Evolutionary conservation across 2,888 invertebrate genomes (phyloP).

Genomic region (Nebria salina): DNA sequence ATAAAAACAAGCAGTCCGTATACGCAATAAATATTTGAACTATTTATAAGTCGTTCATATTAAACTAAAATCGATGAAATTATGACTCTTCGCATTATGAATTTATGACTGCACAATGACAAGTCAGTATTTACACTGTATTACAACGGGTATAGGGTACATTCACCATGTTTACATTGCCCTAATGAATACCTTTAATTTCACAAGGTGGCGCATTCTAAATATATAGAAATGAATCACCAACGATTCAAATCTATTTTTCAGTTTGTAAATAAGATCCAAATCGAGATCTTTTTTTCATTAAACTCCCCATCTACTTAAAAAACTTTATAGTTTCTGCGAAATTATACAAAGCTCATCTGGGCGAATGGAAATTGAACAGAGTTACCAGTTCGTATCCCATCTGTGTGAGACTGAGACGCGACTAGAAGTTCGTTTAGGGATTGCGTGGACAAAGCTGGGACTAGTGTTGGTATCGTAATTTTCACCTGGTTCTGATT

Average conservation of each 20-base stretch:
- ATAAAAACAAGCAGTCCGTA: not conserved
- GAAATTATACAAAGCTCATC: conserved; percentile 54
- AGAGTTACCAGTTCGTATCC: not conserved
- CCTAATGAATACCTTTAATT: conserved; percentile 7
- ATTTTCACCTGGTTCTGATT: conserved; percentile 54
- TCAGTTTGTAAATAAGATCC: no score
- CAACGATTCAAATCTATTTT: no score
- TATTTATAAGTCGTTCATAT: conserved; percentile 25
- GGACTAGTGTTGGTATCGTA: conserved; percentile 49
- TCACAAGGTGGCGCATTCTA: no score
- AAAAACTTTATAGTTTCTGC: conserved; percentile 16
- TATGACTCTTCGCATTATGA: conserved; percentile 23
- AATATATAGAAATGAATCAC: no score
- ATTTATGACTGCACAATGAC: conserved; percentile 36
- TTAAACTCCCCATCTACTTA: not conserved
- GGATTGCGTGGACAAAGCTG: not conserved
- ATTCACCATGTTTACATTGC: conserved; percentile 3
- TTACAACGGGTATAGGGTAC: not conserved
- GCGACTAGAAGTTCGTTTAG: not conserved
- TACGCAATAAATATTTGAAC: conserved; percentile 32
- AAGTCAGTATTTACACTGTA: conserved; percentile 28
- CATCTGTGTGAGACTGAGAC: not conserved
- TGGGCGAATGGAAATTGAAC: not conserved
- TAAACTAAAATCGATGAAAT: conserved; percentile 32
- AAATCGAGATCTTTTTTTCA: no score